Evolutionary conservation across 2,113 vertebrate genomes (phyloP).

Genomic region (Hiodon alosoides): DNA sequence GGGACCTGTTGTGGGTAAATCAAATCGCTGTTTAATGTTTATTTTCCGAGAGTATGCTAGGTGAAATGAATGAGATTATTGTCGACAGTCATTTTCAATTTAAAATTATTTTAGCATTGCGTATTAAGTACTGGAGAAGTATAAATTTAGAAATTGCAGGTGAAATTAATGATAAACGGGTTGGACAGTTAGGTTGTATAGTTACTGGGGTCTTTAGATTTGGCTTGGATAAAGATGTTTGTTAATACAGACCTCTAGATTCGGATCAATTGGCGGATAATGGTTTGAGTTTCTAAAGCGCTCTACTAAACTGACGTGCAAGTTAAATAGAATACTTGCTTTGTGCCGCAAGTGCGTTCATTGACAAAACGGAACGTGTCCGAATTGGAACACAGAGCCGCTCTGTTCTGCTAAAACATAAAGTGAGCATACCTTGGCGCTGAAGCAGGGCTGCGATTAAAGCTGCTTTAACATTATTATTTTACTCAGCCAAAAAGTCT

Average conservation of each 20-base stretch:
- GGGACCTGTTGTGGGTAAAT: too few relatives aligned
- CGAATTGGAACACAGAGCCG: slow-evolving; percentile 9
- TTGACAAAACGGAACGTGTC: slow-evolving; percentile 23
- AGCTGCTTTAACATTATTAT: not conserved
- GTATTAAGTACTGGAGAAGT: too few relatives aligned
- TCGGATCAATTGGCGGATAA: not conserved
- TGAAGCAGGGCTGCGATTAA: not conserved
- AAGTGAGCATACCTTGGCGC: not conserved
- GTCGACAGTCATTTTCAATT: too few relatives aligned
- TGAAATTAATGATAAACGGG: too few relatives aligned
- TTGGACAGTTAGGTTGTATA: too few relatives aligned
- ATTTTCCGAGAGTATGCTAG: too few relatives aligned
- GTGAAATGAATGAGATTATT: too few relatives aligned
- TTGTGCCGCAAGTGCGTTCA: not conserved
- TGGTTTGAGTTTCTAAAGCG: not conserved
- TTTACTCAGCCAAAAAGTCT: not conserved
- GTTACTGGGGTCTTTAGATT: too few relatives aligned
- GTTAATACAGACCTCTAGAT: not conserved
- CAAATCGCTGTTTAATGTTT: too few relatives aligned
- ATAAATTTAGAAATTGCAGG: too few relatives aligned
- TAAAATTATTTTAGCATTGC: too few relatives aligned
- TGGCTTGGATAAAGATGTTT: too few relatives aligned
- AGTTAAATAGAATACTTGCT: slow-evolving; percentile 6
- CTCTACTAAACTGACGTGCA: not conserved
- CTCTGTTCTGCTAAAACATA: slow-evolving; percentile 12